Evolutionary conservation across 2,888 invertebrate genomes (phyloP), one percentile per base, ranked within the genome.

Genomic region (Ormyrus rosae): DNA sequence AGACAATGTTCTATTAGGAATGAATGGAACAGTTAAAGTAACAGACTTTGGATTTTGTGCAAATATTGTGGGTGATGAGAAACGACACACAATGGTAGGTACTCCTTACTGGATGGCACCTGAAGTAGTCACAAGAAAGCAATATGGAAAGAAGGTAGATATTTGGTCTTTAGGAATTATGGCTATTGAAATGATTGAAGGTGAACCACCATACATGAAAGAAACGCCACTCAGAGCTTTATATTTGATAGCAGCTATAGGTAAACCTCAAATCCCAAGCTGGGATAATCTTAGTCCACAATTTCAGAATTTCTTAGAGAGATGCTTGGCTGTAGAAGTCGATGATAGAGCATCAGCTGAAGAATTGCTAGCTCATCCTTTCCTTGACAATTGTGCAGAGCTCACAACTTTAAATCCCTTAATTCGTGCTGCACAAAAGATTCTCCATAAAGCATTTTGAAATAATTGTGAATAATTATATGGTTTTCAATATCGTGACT

Each of bases 31-130:
- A 0, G 97, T 97, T 0, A 97, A 97, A 92, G 96, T 97, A 0
- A 97, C 97, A 0, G 99, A 99, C 91, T 99, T 99, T 91, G 99
- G 99, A 8, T 99, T 99, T 91, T 99, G 98, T 91, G 99, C 99
- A 4, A 99, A 99, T 89, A 96, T 99, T 75, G 97, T 96, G 0
- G 97, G 96, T 0, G 98, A 98, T 85, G 96, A 98, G 87, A 98
- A 99, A 90, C 92, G 98, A n/a, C 96, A 97, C 89, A 98, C 98
- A 0, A 97, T 98, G 97, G 98, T 98, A 0, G 98, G 98, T n/a
- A 98, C 98, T 0, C 98, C 98, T 0, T 98, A 98, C 88, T 98
- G 98, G 99, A 99, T 99, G 98, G 98, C 98, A 0, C 98, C 98
- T 0, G 98, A 98, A 91, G 96, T 97, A 0, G 97, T 97, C 0